phyloP scores from a whole-genome alignment of 2,113 vertebrate species.

The Menidia beryllina region DNA sequence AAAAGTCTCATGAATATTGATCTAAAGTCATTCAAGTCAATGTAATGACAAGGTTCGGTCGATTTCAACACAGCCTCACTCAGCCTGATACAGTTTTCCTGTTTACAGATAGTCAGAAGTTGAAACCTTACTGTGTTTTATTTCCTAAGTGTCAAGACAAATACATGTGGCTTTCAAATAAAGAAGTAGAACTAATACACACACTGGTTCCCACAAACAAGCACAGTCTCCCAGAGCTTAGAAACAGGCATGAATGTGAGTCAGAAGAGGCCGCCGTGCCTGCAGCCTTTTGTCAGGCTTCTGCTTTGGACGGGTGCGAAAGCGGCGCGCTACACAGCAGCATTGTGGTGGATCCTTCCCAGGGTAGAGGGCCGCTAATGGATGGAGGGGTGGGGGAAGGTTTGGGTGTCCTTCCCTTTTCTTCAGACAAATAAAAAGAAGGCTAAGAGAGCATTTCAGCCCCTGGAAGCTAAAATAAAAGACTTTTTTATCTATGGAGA shows the following conservation, averaged over 20 bases:
- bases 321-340: conserved; percentile 42
- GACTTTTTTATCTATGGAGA: conserved; percentile 32
- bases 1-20: no score
- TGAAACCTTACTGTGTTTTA: no score
- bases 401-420: conserved; percentile 48
- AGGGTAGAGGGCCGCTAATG: conserved; percentile 35
- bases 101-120: not conserved
- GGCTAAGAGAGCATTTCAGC: conserved; percentile 39
- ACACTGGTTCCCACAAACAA: conserved; percentile 32
- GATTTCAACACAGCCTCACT: no score
- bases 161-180: not conserved
- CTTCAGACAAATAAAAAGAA: conserved; percentile 52
- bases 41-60: not conserved
- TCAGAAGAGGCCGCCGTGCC: conserved; percentile 27
- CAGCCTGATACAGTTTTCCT: conserved; percentile 3
- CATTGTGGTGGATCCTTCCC: conserved; percentile 59
- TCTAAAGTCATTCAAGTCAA: not conserved
- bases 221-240: conserved; percentile 12
- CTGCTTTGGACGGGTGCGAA: conserved; percentile 31
- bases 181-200: not conserved
- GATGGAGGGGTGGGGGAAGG: conserved; percentile 35
- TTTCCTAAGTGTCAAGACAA: no score
- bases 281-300: conserved; percentile 48
- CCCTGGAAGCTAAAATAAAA: conserved; percentile 46
- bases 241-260: conserved; percentile 34